Base-by-base conservation (phyloP, 2,797 vertebrate species). In the Caiman crocodilus region DNA sequence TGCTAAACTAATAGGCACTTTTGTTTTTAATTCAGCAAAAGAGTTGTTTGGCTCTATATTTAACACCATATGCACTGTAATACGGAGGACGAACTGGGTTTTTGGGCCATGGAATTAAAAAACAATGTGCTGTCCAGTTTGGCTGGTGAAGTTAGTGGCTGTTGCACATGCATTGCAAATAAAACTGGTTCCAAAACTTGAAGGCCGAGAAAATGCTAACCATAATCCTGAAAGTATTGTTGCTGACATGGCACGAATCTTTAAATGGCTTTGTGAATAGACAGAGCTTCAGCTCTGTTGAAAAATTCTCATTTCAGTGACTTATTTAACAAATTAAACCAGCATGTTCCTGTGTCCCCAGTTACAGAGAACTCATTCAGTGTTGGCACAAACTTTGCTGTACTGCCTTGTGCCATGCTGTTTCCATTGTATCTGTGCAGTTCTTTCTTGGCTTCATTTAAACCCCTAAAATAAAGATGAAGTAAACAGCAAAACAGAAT, bases 231-330 rank as follows among this genome's bases (percentile, higher is more conserved):
- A 84, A 90, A 86, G 79, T 64, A 74, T 14, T 80, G 2, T 74
- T 28, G n/a, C 57, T 18, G 64, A 67, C 14, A 30, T 4, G 79
- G 60, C 61, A 25, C 4, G 55, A 1, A 4, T 60, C 76, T 89
- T 81, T 89, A 78, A 88, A 17, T 80, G 60, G 56, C 57, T 74
- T 56, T 7, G 2, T 59, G 23, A 85, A 67, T 28, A 82, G 90
- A 32, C 56, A 79, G 17, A 75, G 79, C 83, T 79, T 83, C 55
- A 18, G 77, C 28, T 64, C 23, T 67, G 11, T 28, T 71, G 76
- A 77, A 75, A 42, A 28, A 3, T 55, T 89, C 75, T 84, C 71
- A 79, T 64, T 76, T 76, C 79, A 85, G 87, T 65, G 78, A 30
- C 28, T 87, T 59, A 15, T 35, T 65, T 74, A 1, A 14, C 58